Base-by-base conservation (phyloP, 2,888 invertebrate species). In the Sphaerophoria rueppellii region DNA sequence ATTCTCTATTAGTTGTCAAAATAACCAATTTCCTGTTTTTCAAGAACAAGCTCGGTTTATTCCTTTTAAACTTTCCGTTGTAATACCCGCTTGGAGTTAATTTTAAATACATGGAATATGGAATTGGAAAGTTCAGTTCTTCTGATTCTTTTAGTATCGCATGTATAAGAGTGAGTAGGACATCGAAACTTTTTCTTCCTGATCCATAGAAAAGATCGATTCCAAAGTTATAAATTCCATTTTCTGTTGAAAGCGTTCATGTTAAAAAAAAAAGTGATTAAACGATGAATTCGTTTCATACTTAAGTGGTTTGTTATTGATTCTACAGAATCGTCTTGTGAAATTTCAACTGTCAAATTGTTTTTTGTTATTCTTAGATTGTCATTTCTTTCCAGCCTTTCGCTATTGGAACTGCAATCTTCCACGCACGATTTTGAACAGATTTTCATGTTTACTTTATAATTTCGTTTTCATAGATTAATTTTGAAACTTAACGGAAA, bases 51-150 rank as follows among this genome's bases (percentile, higher is more conserved):
- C n/a, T 9, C 1, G 55, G 12, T n/a, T 54, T 75, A 14, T 57
- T 55, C 32, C 57, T 67, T 1, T 86, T 79, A 73, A 91, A 71
- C 12, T 87, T 61, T 0, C 91, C 91, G 2, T 88, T 90, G 46
- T 87, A 90, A 11, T 90, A 90, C 24, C 87, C 57, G 6, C 91
- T 89, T 2, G 91, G 90, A 52, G 89, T 88, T 1, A 91, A 43
- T 46, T 88, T 88, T 3, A 88, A 89, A 46, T 90, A 87, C 0
- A 91, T 67, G 6, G 90, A 89, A 4, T 89, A 86, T 4, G 88
- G 88, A 14, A 90, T 88, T 2, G 90, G 89, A 74, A 89, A 90
- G 0, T 88, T 88, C 32, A 79, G 86, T 34, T 89, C 88, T 7
- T 88, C 87, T 2, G 90, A 89, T 4, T 90, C 87, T 11, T 74